Percentiles rank a stretch among this genome's conserved stretches.
phyloP scores from a whole-genome alignment of 2,113 vertebrate genomes.

The Rhinogobius similis region DNA sequence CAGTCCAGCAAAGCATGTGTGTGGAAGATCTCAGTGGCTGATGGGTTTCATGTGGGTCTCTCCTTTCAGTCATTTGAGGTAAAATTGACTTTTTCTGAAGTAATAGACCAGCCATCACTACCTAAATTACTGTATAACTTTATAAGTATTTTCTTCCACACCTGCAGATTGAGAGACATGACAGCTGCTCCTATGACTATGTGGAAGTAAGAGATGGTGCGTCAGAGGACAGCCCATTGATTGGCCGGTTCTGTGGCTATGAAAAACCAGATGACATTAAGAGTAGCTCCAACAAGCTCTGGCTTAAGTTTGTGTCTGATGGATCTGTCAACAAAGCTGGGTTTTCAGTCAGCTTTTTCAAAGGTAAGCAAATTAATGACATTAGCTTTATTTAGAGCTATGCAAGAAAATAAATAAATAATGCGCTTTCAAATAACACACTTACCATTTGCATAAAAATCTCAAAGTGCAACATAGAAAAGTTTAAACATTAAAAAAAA shows the following conservation, averaged over 20 bases:
- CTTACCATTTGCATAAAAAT: too few species aligned
- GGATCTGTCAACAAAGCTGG: constrained; percentile 97
- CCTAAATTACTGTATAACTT: background rate
- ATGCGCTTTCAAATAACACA: too few species aligned
- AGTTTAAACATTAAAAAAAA: background rate
- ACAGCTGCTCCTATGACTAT: constrained; percentile 97
- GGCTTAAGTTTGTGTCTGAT: constrained; percentile 98
- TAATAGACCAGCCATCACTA: background rate
- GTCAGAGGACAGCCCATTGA: constrained; percentile 85
- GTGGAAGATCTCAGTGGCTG: constrained; percentile 91
- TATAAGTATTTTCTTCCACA: background rate
- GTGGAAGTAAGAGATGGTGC: constrained; percentile 92
- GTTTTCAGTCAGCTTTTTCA: constrained; percentile 96
- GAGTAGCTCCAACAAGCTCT: constrained; percentile 94
- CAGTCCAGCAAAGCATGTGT: constrained; percentile 93
- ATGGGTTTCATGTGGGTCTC: constrained; percentile 92
- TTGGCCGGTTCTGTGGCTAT: constrained; percentile 96
- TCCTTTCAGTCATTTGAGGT: constrained; percentile 98
- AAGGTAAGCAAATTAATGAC: constrained; percentile 80
- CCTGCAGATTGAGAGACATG: constrained; percentile 91
- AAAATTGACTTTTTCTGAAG: constrained; percentile 6
- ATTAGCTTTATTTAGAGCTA: constrained; percentile 8
- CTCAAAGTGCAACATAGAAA: too few species aligned
- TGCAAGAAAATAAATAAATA: constrained; percentile 44
- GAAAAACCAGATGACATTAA: constrained; percentile 97